phyloP scores from a whole-genome alignment of 2,113 vertebrate genomes.

The Naja naja region DNA sequence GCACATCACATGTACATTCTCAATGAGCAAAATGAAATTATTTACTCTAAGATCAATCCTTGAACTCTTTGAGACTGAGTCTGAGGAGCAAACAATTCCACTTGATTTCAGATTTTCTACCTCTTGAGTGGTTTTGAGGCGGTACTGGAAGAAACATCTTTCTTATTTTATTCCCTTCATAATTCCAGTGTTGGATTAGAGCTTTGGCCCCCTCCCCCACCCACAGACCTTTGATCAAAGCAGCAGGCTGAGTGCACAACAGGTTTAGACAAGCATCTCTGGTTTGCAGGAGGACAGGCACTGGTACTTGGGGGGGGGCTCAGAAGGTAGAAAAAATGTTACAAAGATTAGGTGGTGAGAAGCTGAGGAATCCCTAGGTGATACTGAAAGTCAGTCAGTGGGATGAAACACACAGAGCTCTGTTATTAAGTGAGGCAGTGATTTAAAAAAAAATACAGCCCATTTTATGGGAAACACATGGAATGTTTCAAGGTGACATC shows the following conservation, averaged over 20 bases:
- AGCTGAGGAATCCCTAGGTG: neutral
- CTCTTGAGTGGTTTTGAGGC: neutral
- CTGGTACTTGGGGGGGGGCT: neutral
- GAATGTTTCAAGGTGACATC: conserved; percentile 59
- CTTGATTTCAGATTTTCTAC: neutral
- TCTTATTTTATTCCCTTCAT: neutral
- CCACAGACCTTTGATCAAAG: neutral
- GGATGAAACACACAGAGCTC: conserved; percentile 38
- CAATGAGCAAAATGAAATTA: neutral
- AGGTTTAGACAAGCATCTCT: neutral
- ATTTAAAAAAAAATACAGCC: conserved; percentile 27
- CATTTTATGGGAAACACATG: conserved; percentile 67
- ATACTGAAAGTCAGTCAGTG: neutral
- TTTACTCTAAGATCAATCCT: neutral
- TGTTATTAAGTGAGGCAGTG: conserved; percentile 53
- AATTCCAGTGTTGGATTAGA: neutral
- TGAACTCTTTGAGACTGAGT: neutral
- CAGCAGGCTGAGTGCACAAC: neutral
- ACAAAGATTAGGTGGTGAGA: neutral
- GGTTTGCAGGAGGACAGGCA: neutral
- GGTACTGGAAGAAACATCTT: neutral
- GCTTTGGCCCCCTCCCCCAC: neutral
- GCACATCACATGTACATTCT: neutral
- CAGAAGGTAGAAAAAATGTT: neutral
- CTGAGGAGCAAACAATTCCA: neutral